Evolutionary conservation across 2,113 vertebrate genomes (phyloP), one percentile per base, ranked within the genome.

Genomic region (Marcusenius ussheri): DNA sequence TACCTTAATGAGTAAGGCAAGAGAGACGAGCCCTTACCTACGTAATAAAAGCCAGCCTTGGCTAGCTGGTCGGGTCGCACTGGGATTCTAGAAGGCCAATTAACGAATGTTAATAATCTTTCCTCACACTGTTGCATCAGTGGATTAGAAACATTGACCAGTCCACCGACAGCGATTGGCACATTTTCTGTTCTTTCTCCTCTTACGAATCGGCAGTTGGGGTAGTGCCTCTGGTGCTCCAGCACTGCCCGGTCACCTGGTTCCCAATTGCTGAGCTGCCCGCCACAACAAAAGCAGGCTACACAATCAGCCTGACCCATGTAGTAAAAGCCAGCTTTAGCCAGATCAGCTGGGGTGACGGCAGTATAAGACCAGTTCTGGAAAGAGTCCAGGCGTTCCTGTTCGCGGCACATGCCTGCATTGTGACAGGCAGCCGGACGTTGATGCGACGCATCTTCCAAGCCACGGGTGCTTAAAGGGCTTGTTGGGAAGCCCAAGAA

Each of bases 41-140:
- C 98, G 0, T 99, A 99, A 94, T 99, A 99, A 96, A 99, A 99
- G 1, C 98, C 98, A 89, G 98, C 98, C 91, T 97, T 97, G 2
- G 98, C 96, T 91, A 99, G 96, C 93, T 98, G 97, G 51, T 98
- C 97, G 0, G 98, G 98, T 24, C 96, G 95, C 89, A 99, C 97
- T 0, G 97, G 97, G 93, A 98, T 98, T 88, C 96, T 96, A 1
- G 95, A 91, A 0, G 98, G 98, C 98, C 98, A 99, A 89, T 96
- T 97, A 85, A 97, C 92, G 53, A 99, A 99, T 0, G 98, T 98
- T 89, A 97, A 96, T 88, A 98, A 93, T 39, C 98, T 95, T 89
- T 97, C 97, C 8, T 97, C 94, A 4, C 96, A 96, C 89, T 97
- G 97, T 90, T 97, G 97, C 98, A 99, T 99, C 93, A 96, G 96